A percentile compares a stretch with the other conserved stretches of the same genome.
These are phyloP conservation scores for Mus minutoides DNA, from an alignment of 2,797 vertebrate species.

Conservation along the genomic window DNA sequence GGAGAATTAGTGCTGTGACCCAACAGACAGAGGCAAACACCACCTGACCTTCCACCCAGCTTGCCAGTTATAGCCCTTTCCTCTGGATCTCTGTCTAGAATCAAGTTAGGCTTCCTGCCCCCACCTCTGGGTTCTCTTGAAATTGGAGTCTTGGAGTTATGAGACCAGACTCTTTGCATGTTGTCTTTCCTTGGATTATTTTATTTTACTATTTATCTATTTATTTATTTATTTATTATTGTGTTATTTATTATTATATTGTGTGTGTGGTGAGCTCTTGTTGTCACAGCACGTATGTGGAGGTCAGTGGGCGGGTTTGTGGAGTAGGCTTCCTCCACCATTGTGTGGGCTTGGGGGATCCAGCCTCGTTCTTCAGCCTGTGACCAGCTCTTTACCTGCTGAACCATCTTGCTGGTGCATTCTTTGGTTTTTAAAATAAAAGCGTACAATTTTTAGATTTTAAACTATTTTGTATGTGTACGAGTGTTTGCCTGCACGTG, in stretches of 20 bases:
- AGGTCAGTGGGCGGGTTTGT: background rate
- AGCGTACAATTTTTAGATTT: background rate
- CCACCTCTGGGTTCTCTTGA: background rate
- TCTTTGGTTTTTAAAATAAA: background rate
- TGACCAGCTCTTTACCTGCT: background rate
- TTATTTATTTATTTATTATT: too few species aligned
- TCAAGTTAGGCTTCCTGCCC: background rate
- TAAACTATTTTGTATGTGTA: background rate
- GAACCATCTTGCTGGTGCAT: too few species aligned
- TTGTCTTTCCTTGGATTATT: background rate
- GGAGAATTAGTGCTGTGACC: background rate
- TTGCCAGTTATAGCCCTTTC: background rate
- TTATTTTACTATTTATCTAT: background rate
- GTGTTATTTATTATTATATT: too few species aligned
- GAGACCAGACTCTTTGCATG: background rate
- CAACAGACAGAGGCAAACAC: background rate
- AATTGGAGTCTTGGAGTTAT: too few species aligned
- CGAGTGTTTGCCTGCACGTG: background rate
- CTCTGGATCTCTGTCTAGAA: background rate
- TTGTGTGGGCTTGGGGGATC: background rate
- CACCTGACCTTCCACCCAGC: background rate
- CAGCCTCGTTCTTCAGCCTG: too few species aligned
- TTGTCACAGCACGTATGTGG: background rate
- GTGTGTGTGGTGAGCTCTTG: background rate
- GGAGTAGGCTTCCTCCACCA: background rate